Conservation (phyloP, 2,797 vertebrate genomes). For the Leptatherina wallacei region DNA sequence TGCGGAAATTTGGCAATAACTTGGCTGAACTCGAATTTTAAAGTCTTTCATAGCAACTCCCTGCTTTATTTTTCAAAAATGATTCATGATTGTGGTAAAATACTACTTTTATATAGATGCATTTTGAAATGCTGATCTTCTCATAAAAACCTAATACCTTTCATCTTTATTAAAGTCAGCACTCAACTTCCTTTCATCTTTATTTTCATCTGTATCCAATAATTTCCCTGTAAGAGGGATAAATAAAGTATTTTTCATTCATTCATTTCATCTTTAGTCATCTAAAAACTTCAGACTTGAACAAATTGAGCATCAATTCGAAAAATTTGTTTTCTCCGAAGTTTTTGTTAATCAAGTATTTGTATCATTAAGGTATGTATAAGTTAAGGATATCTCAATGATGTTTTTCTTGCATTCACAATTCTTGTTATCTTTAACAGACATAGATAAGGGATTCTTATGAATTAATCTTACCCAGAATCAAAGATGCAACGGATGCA, state of each 20-base stretch:
- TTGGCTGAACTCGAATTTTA: too few relatives aligned
- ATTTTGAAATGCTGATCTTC: neutral
- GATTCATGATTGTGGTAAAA: neutral
- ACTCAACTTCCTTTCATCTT: too few relatives aligned
- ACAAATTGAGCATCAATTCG: too few relatives aligned
- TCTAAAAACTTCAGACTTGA: neutral
- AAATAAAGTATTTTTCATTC: too few relatives aligned
- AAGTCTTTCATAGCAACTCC: neutral
- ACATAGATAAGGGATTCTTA: neutral
- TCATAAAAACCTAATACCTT: neutral
- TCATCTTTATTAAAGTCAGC: too few relatives aligned
- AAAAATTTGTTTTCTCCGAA: too few relatives aligned
- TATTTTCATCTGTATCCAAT: too few relatives aligned
- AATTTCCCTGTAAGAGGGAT: too few relatives aligned
- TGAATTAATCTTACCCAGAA: constrained; percentile 70
- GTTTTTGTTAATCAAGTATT: too few relatives aligned
- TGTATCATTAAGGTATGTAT: too few relatives aligned
- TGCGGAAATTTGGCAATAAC: too few relatives aligned
- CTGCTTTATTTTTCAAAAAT: neutral
- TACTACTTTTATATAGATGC: neutral
- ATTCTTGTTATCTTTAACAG: neutral
- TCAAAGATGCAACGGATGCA: constrained; percentile 62
- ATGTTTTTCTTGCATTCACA: neutral
- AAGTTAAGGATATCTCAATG: neutral
- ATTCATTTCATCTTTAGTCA: neutral